A percentile compares a stretch with the other conserved stretches of the same genome.
phyloP scores from a whole-genome alignment of 2,113 vertebrate genomes.

The Strigops habroptila region DNA sequence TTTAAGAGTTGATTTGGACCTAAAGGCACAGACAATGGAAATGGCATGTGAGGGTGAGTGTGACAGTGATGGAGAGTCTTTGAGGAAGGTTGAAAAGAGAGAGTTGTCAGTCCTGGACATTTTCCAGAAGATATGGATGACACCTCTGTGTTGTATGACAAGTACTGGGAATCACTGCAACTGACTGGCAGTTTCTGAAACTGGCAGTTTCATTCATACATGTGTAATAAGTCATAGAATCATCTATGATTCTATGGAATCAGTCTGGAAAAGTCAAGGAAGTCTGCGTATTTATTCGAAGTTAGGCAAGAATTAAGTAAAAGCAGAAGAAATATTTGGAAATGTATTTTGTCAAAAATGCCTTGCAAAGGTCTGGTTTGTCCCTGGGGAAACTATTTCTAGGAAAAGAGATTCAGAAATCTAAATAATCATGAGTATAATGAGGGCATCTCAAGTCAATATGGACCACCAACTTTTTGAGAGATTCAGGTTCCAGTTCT shows the following conservation, averaged over 20 bases:
- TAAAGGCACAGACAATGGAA: neutral
- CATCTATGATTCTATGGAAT: too few relatives aligned
- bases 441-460: neutral
- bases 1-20: neutral
- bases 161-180: neutral
- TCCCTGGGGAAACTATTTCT: neutral
- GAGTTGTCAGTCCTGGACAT: neutral
- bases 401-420: neutral
- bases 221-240: neutral
- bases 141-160: neutral
- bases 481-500: neutral
- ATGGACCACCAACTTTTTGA: neutral
- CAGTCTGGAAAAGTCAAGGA: neutral
- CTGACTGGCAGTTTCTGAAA: neutral
- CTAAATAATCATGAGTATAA: neutral
- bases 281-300: neutral
- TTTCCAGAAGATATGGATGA: neutral
- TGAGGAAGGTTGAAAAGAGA: neutral
- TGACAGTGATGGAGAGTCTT: neutral
- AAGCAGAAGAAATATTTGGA: neutral
- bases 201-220: neutral
- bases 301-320: neutral
- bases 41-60: fast-evolving
- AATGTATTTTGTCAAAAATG: neutral
- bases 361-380: neutral